Base-by-base conservation (phyloP, 2,113 vertebrate species). In the Prunella fulvescens region DNA sequence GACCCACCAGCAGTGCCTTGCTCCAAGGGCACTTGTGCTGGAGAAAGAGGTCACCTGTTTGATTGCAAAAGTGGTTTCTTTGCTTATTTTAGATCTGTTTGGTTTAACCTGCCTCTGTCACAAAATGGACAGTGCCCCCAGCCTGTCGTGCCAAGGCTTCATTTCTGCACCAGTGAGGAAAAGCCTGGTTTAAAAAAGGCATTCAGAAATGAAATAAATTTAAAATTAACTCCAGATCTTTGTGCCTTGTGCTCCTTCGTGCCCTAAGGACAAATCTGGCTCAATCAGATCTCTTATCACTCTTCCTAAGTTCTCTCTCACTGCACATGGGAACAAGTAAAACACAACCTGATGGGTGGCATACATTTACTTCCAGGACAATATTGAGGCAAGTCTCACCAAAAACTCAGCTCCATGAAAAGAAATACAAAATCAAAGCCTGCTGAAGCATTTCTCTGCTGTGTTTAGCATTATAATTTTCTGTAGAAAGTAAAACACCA, bases 31-130 rank as follows among this genome's bases (percentile, higher is more conserved):
- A 15, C 64, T 54, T 69, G 66, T 80, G 62, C 79, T 82, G 56
- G 26, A 90, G 70, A 88, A 80, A 72, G 29, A 78, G 58, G 35
- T 94, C 92, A 81, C 76, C 65, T 95, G 66, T 40, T 85, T 3
- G 29, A 81, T 93, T 77, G 69, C 79, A 88, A 79, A 96, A 95
- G 74, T 35, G 81, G 50, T 29, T 81, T 40, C n/a, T 76, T 62
- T 81, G 37, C 44, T 93, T 86, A 24, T 71, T 78, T 61, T 11
- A 35, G 73, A 76, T 69, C 81, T 86, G 69, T 76, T 95, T 69
- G 47, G 61, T 70, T 96, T 93, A 67, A 93, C 40, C 47, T 81
- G 74, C 76, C 7, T 6, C 12, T 19, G 44, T 91, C 28, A 3
- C 37, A 53, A 77, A 28, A 82, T 31, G 42, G 66, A 37, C 0